Conservation (phyloP, 2,113 vertebrate genomes). For the Ptychochromis oligacanthus region DNA sequence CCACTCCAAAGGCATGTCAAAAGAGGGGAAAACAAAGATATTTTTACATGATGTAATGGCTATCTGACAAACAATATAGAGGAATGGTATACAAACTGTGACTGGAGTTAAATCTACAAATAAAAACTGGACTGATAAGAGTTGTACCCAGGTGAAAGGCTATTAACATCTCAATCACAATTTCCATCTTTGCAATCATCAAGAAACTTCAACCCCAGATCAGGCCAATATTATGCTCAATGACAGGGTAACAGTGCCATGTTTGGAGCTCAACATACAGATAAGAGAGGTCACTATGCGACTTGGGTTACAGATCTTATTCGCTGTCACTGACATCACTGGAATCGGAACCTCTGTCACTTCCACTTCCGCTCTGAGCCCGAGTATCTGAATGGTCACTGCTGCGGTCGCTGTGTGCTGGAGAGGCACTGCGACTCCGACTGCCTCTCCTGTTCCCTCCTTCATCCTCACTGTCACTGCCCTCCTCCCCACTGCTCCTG, state of each 20-base stretch:
- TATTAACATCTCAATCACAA: neutral
- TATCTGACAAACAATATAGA: conserved; percentile 24
- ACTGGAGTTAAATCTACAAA: conserved; percentile 43
- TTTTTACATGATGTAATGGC: conserved; percentile 29
- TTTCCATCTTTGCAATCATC: conserved; percentile 1
- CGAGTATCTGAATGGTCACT: conserved; percentile 85
- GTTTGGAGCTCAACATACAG: conserved; percentile 18
- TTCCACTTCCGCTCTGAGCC: conserved; percentile 80
- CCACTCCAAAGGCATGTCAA: conserved; percentile 9
- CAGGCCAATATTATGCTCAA: neutral
- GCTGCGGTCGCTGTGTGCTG: conserved; percentile 83
- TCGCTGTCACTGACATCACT: conserved; percentile 89
- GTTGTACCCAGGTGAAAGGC: conserved; percentile 11
- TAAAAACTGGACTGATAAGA: conserved; percentile 40
- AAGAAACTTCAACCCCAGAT: conserved; percentile 7
- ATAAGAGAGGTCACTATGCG: neutral
- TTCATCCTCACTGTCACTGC: conserved; percentile 75
- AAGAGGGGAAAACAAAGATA: conserved; percentile 3
- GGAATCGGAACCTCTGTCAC: conserved; percentile 84
- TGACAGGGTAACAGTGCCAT: neutral
- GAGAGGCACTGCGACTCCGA: conserved; percentile 82
- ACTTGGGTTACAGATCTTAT: conserved; percentile 55
- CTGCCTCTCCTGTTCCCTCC: conserved; percentile 72
- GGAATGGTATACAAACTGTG: conserved; percentile 21
- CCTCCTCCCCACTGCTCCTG: conserved; percentile 76